Conservation (phyloP, 2,888 invertebrate species). For the Autographa gamma region DNA sequence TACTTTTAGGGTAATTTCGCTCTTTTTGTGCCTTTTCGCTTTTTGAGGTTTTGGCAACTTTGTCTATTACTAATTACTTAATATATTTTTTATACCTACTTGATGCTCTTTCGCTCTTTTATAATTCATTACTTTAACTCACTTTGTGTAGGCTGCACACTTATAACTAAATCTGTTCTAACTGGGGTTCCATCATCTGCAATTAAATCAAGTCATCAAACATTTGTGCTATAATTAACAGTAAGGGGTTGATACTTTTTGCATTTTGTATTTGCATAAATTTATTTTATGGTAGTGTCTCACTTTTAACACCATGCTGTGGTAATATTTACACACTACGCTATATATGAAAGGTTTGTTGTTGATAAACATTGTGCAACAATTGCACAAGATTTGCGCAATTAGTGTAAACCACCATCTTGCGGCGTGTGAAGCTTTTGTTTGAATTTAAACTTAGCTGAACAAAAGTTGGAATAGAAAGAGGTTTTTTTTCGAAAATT, state of each 20-base stretch:
- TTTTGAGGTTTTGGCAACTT: no score
- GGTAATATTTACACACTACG: no score
- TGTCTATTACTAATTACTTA: no score
- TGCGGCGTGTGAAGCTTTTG: not conserved
- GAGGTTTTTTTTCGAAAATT: not conserved
- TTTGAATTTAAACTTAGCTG: not conserved
- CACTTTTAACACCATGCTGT: no score
- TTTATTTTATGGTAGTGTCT: no score
- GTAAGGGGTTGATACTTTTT: no score
- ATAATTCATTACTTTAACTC: slow-evolving; percentile 35
- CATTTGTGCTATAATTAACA: not conserved
- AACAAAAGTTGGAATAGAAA: not conserved
- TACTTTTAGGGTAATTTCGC: no score
- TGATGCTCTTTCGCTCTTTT: no score
- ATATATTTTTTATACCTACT: no score
- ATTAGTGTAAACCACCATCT: not conserved
- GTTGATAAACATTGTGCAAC: slow-evolving; percentile 4
- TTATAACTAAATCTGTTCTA: slow-evolving; percentile 80
- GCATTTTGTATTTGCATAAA: no score
- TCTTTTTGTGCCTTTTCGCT: no score
- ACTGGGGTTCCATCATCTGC: slow-evolving; percentile 74
- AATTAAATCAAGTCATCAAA: slow-evolving; percentile 42
- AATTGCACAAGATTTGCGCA: not conserved
- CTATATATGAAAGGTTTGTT: not conserved
- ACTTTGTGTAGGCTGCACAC: slow-evolving; percentile 78